Base-by-base conservation (phyloP, 2,113 vertebrate genomes). In the Cavia porcellus region DNA sequence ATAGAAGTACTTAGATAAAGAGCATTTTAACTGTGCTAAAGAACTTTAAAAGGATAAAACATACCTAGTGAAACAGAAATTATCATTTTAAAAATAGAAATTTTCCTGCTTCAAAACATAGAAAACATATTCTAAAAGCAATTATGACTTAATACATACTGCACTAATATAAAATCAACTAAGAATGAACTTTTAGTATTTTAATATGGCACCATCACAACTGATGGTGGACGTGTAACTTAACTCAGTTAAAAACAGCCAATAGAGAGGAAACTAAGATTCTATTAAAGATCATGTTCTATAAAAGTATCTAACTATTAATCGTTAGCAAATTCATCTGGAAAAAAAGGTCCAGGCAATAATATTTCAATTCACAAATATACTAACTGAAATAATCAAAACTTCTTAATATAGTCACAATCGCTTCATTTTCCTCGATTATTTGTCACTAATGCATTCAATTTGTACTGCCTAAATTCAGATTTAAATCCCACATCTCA, bases 11-110 rank as follows among this genome's bases (percentile, higher is more conserved):
- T 79, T 50, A 45, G 11, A 28, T 1, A 86, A 32, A 87, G 24
- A 86, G 35, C 92, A 86, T 75, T 91, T 93, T 74, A 92, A 92
- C 66, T 80, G 25, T 72, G 75, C 47, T 90, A 17, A 86, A 97
- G 75, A 90, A 88, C 32, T 81, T 1, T 77, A 20, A 96, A 38
- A 86, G 74, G 19, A 91, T 7, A 93, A 45, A 84, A 72, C 32
- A 82, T 7, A 87, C 22, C 25, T 82, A 79, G 0, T 74, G 35
- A 87, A 61, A 82, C 1, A 96, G 45, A 96, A 91, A 90, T 89
- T 24, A 68, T 4, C 47, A 64, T 52, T 91, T 92, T 86, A 89
- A 92, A 97, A 87, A 91, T 0, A 95, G 42, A 92, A 85, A 66
- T 35, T 70, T 66, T 82, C n/a, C 32, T 92, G 55, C 62, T 94